A percentile compares a stretch with the other conserved stretches of the same genome.
These are phyloP conservation scores for Brevimyrus niger DNA, from an alignment of 2,113 vertebrate species.

Conservation along the genomic window DNA sequence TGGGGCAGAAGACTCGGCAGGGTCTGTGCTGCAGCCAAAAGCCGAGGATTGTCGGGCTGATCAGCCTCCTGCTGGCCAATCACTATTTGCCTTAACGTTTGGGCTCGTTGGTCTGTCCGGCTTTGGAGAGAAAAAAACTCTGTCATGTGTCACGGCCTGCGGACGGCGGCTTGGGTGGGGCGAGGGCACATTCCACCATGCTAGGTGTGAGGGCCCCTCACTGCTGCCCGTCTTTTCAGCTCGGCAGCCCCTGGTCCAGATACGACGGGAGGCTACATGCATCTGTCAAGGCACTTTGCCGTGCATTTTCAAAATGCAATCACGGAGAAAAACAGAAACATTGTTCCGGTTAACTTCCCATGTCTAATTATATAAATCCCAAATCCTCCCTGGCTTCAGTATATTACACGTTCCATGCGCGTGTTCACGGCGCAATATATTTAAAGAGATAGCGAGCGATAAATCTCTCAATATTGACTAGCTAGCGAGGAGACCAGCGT, in stretches of 20 bases:
- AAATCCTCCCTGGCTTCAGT: not conserved
- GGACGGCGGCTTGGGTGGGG: not conserved
- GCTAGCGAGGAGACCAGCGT: not conserved
- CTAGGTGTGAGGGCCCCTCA: not conserved
- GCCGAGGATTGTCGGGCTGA: not conserved
- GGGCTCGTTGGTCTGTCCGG: not conserved
- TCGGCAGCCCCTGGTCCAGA: not conserved
- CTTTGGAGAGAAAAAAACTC: not conserved
- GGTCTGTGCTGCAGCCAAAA: constrained; percentile 27
- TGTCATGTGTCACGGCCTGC: not conserved
- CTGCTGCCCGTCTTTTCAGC: not conserved
- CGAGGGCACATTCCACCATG: not conserved
- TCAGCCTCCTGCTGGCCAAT: constrained; percentile 13
- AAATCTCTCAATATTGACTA: constrained; percentile 7
- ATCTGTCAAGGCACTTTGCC: not conserved
- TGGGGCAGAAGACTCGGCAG: constrained; percentile 24
- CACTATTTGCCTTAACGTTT: constrained; percentile 10
- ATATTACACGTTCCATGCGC: not conserved
- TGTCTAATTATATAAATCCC: not conserved
- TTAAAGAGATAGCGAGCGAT: not conserved
- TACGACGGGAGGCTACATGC: not conserved
- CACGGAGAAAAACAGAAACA: not conserved
- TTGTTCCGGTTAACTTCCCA: not conserved
- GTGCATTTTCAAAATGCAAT: not conserved
- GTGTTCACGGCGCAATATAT: not conserved